These are phyloP conservation scores for Pseudomyrmex flavicornis DNA, from an alignment of 1,140 invertebrate genomes.

Conservation along the genomic window DNA sequence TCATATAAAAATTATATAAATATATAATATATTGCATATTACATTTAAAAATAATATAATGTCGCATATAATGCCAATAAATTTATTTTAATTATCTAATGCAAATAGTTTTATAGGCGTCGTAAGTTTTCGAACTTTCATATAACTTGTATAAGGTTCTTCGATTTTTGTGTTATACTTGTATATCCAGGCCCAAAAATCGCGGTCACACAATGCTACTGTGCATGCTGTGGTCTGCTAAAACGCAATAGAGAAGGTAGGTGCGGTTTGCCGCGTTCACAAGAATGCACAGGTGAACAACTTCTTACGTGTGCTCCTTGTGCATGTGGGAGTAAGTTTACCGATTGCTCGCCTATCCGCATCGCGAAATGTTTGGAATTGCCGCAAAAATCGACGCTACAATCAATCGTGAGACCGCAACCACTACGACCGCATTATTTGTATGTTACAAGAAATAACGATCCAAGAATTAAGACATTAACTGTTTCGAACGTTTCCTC, in stretches of 20 bases:
- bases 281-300: constrained; percentile 75
- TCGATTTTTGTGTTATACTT: background rate
- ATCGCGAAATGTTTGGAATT: constrained; percentile 45
- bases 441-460: constrained; percentile 48
- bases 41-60: no score
- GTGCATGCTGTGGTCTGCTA: constrained; percentile 77
- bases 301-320: constrained; percentile 65
- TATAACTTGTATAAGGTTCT: background rate
- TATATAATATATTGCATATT: background rate
- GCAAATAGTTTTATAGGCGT: background rate
- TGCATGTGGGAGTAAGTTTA: constrained; percentile 43
- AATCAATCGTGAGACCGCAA: constrained; percentile 70
- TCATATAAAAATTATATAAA: background rate
- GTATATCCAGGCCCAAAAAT: constrained; percentile 28
- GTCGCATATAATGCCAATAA: background rate
- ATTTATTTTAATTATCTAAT: background rate
- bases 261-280: constrained; percentile 77
- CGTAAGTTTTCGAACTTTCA: background rate
- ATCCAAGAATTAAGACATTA: constrained; percentile 51
- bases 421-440: constrained; percentile 63
- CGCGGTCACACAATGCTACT: constrained; percentile 68
- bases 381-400: constrained; percentile 69
- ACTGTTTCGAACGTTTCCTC: constrained; percentile 14
- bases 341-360: constrained; percentile 39
- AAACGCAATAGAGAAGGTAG: constrained; percentile 77